phyloP scores from a whole-genome alignment of 2,113 vertebrate species.

The Lanius collurio region DNA sequence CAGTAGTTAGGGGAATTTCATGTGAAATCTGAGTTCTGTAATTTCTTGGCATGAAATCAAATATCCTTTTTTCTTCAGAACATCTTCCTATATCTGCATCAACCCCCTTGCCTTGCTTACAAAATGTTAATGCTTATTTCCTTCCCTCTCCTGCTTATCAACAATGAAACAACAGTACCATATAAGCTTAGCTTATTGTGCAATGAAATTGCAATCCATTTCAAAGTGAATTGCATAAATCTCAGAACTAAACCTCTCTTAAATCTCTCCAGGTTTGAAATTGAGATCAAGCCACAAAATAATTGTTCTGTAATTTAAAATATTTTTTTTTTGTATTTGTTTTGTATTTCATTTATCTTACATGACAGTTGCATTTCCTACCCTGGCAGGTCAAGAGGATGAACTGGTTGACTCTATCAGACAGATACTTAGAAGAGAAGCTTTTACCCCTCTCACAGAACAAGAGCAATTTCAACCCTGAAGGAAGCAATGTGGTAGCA shows the following conservation, averaged over 20 bases:
- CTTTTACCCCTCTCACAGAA: not conserved
- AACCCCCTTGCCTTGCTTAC: not conserved
- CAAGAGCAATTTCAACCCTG: not conserved
- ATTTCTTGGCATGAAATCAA: conserved; percentile 9
- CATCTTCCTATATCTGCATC: not conserved
- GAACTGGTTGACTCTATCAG: not conserved
- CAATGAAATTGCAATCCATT: not conserved
- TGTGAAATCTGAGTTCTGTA: not conserved
- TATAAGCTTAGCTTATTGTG: not conserved
- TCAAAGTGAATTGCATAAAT: not conserved
- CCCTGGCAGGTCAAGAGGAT: not conserved
- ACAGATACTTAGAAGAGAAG: not conserved
- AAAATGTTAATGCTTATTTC: not conserved
- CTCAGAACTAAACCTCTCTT: not conserved
- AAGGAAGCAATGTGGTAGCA: not conserved
- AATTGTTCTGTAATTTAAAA: not conserved
- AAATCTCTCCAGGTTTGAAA: not conserved
- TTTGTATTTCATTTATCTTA: not conserved
- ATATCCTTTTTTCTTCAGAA: not conserved
- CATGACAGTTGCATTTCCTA: not conserved
- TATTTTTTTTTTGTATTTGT: not conserved
- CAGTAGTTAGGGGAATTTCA: conserved; percentile 70
- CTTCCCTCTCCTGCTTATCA: not conserved
- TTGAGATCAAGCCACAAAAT: not conserved
- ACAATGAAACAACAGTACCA: not conserved